These are phyloP conservation scores for Thyatira batis DNA, from an alignment of 2,888 invertebrate genomes.

Conservation along the genomic window DNA sequence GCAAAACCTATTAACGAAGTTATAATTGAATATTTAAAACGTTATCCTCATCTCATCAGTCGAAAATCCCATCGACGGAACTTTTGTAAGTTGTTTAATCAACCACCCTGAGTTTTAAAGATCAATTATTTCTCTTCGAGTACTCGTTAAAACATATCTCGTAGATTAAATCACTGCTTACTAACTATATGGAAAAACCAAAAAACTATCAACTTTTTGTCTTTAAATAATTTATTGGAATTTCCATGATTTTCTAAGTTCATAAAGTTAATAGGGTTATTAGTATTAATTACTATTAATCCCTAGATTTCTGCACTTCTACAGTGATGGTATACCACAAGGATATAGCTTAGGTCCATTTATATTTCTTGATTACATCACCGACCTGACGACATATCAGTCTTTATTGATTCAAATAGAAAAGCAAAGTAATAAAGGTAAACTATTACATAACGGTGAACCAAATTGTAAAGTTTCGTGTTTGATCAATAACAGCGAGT, in stretches of 20 bases:
- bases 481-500: constrained; percentile 12
- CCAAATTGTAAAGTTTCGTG: neutral
- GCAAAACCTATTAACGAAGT: constrained; percentile 29
- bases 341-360: neutral
- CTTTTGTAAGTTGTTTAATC: constrained; percentile 32
- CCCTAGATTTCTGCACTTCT: no score
- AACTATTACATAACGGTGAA: constrained; percentile 27
- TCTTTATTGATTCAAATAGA: no score
- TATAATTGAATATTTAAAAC: constrained; percentile 37
- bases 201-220: no score
- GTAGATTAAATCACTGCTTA: no score
- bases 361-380: neutral
- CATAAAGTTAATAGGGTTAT: no score
- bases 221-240: no score
- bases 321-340: neutral
- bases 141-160: no score
- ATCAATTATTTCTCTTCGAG: no score
- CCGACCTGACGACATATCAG: neutral
- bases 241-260: no score
- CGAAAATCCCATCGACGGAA: constrained; percentile 1
- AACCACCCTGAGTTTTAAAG: constrained; percentile 16
- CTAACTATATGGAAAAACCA: no score
- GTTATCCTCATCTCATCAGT: constrained; percentile 25
- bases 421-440: constrained; percentile 5
- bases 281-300: no score